Base-by-base conservation (phyloP, 2,797 vertebrate species). In the Dipus sagitta region DNA sequence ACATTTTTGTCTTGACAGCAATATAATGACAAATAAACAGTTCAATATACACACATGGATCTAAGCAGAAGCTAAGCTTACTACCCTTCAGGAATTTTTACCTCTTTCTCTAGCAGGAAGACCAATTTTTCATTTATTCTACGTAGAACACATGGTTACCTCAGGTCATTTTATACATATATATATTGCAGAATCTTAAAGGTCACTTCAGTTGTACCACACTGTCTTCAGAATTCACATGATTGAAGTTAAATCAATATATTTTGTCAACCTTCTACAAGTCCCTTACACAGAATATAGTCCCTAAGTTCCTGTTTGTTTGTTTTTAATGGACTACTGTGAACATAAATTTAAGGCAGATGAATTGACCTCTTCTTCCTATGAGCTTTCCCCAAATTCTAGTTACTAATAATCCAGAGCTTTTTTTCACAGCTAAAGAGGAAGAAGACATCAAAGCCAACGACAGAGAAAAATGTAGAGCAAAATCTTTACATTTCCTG, bases 181-280 rank as follows among this genome's bases (percentile, higher is more conserved):
- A 90, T 71, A 38, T n/a, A 74, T 24, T 85, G 2, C 17, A 78
- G 3, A 70, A 13, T 28, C 58, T 42, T 87, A 88, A 83, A 67
- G 30, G 52, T 80, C 64, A 68, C 32, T 68, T 79, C 47, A 80
- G 17, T 4, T 80, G 93, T 91, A 58, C 54, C 62, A 9, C 34
- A 91, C 14, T 76, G 38, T 78, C 34, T 83, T 32, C 2, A 89
- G n/a, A 91, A 58, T 91, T 93, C 64, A 58, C 52, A 86, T 70
- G 47, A 13, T 26, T 64, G 2, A 89, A 93, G 94, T 83, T 84
- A 95, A 89, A 76, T 12, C 30, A 91, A 15, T 28, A 67, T 89
- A 90, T 20, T 38, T 68, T 88, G 20, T 81, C 38, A 1, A 34
- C 86, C 34, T 8, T 89, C 42, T 77, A 81, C 17, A 83, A 83